These are phyloP conservation scores for Caenorhabditis virilis DNA, from an alignment of 2,888 invertebrate genomes.

Conservation along the genomic window DNA sequence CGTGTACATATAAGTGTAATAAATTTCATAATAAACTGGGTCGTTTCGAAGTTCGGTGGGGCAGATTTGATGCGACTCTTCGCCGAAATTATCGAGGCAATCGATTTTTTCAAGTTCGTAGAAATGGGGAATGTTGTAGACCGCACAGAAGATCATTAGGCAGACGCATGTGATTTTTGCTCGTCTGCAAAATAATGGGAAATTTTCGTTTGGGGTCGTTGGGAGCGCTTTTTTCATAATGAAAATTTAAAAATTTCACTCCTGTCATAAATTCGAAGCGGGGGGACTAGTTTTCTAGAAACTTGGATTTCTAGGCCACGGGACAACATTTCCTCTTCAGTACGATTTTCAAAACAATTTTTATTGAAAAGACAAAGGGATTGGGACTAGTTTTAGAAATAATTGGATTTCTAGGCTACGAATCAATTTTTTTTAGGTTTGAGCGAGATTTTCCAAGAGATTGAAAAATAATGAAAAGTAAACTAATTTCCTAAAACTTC, in stretches of 20 bases:
- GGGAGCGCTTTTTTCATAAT: too few species aligned
- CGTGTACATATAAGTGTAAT: constrained; percentile 65
- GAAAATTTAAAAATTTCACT: too few species aligned
- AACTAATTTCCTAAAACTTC: too few species aligned
- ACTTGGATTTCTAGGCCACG: too few species aligned
- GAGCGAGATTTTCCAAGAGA: too few species aligned
- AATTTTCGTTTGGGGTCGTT: too few species aligned
- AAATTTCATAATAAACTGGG: constrained; percentile 64
- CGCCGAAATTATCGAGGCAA: constrained; percentile 36
- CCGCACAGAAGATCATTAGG: constrained; percentile 52
- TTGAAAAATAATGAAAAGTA: too few species aligned
- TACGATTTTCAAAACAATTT: not conserved
- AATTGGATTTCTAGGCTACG: not conserved
- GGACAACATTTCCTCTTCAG: too few species aligned
- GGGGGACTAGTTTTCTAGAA: too few species aligned
- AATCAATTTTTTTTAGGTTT: too few species aligned
- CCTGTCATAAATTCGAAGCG: too few species aligned
- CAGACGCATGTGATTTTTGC: constrained; percentile 57
- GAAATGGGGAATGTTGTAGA: constrained; percentile 67
- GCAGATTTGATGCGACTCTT: constrained; percentile 46
- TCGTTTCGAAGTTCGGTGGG: constrained; percentile 58
- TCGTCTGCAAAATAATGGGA: constrained; percentile 55
- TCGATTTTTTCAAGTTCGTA: constrained; percentile 59
- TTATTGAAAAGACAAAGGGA: not conserved
- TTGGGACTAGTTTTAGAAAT: too few species aligned